A percentile compares a stretch with the other conserved stretches of the same genome.
phyloP scores from a whole-genome alignment of 2,888 invertebrate genomes.

The Stenurella melanura region DNA sequence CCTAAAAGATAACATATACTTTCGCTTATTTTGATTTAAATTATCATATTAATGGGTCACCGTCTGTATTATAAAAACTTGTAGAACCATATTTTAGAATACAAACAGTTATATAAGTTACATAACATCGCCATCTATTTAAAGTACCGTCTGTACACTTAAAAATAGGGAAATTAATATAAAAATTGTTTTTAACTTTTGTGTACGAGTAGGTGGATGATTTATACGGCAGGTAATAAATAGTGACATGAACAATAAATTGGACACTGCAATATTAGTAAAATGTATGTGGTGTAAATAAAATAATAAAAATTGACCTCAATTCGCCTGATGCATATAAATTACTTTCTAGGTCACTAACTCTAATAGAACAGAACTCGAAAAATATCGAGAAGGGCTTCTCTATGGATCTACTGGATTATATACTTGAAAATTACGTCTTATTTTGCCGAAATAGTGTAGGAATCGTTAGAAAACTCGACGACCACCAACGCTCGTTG shows the following conservation, averaged over 20 bases:
- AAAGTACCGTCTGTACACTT: background rate
- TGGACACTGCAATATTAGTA: background rate
- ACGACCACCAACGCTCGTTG: too few relatives aligned
- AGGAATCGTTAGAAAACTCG: too few relatives aligned
- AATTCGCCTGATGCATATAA: background rate
- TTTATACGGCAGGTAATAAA: background rate
- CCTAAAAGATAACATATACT: too few relatives aligned
- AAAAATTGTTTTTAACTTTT: background rate
- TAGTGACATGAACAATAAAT: constrained; percentile 1
- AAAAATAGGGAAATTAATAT: background rate
- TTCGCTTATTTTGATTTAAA: too few relatives aligned
- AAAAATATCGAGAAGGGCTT: too few relatives aligned
- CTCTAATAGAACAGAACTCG: too few relatives aligned
- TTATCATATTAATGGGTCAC: too few relatives aligned
- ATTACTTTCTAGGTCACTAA: too few relatives aligned
- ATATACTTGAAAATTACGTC: too few relatives aligned
- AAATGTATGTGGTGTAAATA: background rate
- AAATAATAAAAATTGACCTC: background rate
- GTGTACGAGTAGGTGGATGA: background rate
- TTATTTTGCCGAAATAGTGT: too few relatives aligned
- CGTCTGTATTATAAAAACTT: too few relatives aligned
- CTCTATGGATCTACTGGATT: too few relatives aligned
- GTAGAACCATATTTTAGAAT: background rate
- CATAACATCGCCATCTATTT: background rate
- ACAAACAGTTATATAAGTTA: background rate